Base-by-base conservation (phyloP, 2,888 invertebrate species). In the Cotesia congregata region DNA sequence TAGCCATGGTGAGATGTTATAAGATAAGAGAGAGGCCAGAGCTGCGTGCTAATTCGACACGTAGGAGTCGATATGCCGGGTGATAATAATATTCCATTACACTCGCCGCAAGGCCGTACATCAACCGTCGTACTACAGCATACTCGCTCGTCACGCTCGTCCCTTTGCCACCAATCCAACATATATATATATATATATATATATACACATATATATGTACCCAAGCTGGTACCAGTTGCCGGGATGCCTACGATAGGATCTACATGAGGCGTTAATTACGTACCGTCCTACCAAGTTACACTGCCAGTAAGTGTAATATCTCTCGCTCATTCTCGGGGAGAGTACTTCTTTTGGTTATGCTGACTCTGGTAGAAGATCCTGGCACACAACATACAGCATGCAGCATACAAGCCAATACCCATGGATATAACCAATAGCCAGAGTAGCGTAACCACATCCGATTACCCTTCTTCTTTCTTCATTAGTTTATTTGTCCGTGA, bases 51-150 rank as follows among this genome's bases (percentile, higher is more conserved):
- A 86, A 85, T 86, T 85, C 84, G 85, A 85, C 85, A 83, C 84
- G 84, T 83, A 84, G 84, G 84, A 85, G 84, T 86, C 81, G 87
- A 87, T 50, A 50, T 88, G 85, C 85, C 83, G 85, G 85, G 85
- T 86, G 88, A 88, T 88, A 88, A 88, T 88, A 88, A 89, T 88
- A 88, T 88, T 88, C 88, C 87, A 88, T 88, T 88, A 88, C 85
- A 30, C 83, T 61, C 72, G 83, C 82, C 82, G 83, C 85, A 84
- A 82, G 84, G 85, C 84, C 86, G 86, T 87, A 85, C 87, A 88
- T 88, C 88, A 86, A 70, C 50, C 50, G 12, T 50, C 50, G 30
- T 30, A 30, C 3, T 30, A 30, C 30, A 30, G 30, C 50, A 50
- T 50, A 12, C 50, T 12, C 79, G 83, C 84, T 88, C 88, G 86